Evolutionary conservation across 2,113 vertebrate species (phyloP).

Genomic region (Microcebus tavaratra): DNA sequence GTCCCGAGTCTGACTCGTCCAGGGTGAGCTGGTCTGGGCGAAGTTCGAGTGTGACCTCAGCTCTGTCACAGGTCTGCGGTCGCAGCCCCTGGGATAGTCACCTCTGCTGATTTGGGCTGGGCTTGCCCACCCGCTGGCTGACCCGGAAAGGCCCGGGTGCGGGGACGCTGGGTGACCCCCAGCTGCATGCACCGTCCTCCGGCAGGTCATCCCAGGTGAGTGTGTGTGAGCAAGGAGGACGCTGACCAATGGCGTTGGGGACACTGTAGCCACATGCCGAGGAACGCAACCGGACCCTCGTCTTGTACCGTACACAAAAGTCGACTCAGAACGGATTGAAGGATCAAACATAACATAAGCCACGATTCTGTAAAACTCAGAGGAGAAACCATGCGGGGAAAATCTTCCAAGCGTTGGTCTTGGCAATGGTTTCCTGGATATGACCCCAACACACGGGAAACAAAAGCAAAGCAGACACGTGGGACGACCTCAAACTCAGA

Average conservation of each 20-base stretch:
- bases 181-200: too few species aligned
- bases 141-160: too few species aligned
- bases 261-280: background rate
- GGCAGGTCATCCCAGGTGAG: background rate
- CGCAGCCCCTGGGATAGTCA: accelerated
- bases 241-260: background rate
- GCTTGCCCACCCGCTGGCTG: background rate
- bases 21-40: background rate
- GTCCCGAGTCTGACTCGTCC: background rate
- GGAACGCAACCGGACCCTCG: background rate
- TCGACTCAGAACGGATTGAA: background rate
- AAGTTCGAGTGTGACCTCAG: background rate
- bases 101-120: background rate
- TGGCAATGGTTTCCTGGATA: too few species aligned
- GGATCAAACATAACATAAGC: background rate
- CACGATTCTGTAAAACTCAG: background rate
- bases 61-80: background rate
- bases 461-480: background rate
- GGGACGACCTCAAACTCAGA: background rate
- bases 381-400: background rate
- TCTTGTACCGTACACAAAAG: background rate
- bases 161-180: background rate
- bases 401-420: background rate
- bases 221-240: background rate
- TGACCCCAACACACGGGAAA: background rate